Evolutionary conservation across 1,140 invertebrate species (phyloP), one percentile per base, ranked within the genome.

Genomic region (Heliothis virescens): DNA sequence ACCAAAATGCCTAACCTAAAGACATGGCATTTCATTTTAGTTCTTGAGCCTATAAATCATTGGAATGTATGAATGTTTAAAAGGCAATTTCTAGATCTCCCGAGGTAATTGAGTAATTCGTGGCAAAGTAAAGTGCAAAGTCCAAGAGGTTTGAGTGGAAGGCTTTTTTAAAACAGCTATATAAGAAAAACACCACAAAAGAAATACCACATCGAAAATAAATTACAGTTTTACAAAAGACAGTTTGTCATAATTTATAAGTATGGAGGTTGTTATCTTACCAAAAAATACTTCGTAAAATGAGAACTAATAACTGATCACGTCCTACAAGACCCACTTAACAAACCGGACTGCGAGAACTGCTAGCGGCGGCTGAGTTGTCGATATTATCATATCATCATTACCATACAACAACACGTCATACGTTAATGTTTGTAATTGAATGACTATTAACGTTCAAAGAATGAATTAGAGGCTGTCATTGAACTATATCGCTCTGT

Each of bases 81-180:
- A n/a, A n/a, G n/a, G n/a, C 3, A 3, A 21, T 59, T 12, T 21
- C 12, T 21, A 10, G 7, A 3, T 60, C 26, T 57, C 9, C 11
- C 21, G 62, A 29, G 29, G 11, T 10, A 47, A 47, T 47, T 16
- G 16, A 47, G 48, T 57, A 69, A 60, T 79, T 74, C 71, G 69
- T 74, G 26, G 79, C 69, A 65, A 52, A 48, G 69, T 65, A 65
- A 52, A 48, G 69, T 65, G 48, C 79, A 79, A 79, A 79, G 79
- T 79, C 71, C 79, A 65, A 41, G 10, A 79, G 60, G 65, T 48
- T 79, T 67, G 26, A 60, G 15, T 16, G 53, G 47, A 63, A 62
- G 57, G 21, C 18, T 62, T 50, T n/a, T 41, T 11, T 9, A 18
- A 55, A 41, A 41, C 34, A 41, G 5, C 5, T 41, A 1, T 7